These are phyloP conservation scores for Aurelia sp. DNA, from an alignment of 30 jellyfish, hydroid and myxozoan species.

Conservation along the genomic window DNA sequence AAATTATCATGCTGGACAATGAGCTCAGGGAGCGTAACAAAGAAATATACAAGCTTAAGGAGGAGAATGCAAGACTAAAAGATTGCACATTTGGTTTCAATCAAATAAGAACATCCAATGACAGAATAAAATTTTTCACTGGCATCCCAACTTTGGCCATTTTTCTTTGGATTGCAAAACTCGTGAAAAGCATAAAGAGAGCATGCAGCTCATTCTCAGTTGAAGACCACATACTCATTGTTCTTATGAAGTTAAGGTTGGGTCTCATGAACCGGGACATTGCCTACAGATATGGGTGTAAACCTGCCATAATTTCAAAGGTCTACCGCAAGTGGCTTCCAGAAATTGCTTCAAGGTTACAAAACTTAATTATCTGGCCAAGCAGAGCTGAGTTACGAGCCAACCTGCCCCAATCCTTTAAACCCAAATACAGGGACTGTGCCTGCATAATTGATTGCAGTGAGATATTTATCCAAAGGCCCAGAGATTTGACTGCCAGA, in stretches of 20 bases:
- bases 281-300: neutral
- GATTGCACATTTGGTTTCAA: conserved; percentile 27
- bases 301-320: conserved; percentile 20
- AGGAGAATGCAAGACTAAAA: conserved; percentile 9
- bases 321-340: conserved; percentile 14
- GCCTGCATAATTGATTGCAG: conserved; percentile 75
- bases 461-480: conserved; percentile 73
- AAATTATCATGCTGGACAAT: too few species aligned
- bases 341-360: conserved; percentile 50
- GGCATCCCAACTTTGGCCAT: conserved; percentile 30
- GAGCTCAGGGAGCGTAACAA: conserved; percentile 1
- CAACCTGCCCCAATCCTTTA: conserved; percentile 37
- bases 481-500: conserved; percentile 49
- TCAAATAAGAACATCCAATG: conserved; percentile 17
- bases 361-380: conserved; percentile 32
- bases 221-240: conserved; percentile 6
- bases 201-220: neutral
- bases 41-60: neutral
- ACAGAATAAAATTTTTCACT: conserved; percentile 30
- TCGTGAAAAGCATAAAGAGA: neutral
- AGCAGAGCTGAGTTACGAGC: conserved; percentile 17
- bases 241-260: conserved; percentile 18
- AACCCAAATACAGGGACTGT: conserved; percentile 29
- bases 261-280: conserved; percentile 14
- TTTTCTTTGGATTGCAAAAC: conserved; percentile 21